A percentile compares a stretch with the other conserved stretches of the same genome.
Evolutionary conservation across 2,888 invertebrate species (phyloP).

Genomic region (Nasonovia ribisnigri): DNA sequence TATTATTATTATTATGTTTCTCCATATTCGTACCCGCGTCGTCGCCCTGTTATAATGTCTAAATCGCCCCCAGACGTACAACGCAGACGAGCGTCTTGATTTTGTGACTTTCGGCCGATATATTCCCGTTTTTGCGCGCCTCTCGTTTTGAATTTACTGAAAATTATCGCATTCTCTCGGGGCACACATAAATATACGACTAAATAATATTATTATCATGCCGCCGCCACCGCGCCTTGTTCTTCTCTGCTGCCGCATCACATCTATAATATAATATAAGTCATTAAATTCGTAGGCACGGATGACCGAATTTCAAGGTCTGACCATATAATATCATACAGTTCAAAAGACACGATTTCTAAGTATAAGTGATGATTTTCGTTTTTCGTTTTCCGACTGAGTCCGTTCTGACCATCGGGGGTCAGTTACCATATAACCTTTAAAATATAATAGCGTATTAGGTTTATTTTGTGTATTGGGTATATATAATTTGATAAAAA

Average conservation of each 20-base stretch:
- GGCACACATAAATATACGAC: constrained; percentile 29
- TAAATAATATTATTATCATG: neutral
- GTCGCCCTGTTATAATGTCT: neutral
- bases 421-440: neutral
- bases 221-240: neutral
- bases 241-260: neutral
- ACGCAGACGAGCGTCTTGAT: neutral
- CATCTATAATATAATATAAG: neutral
- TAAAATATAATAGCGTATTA: neutral
- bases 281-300: neutral
- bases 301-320: neutral
- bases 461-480: no score
- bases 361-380: neutral
- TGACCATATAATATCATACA: neutral
- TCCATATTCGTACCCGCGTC: neutral
- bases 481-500: neutral
- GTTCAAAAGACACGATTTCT: no score
- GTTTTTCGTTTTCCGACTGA: neutral
- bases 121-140: neutral
- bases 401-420: neutral
- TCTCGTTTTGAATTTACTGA: neutral
- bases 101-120: constrained; percentile 28
- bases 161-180: neutral
- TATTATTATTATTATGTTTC: neutral
- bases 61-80: neutral